These are phyloP conservation scores for Okamejei kenojei DNA, from an alignment of 2,797 vertebrate species.

Conservation along the genomic window DNA sequence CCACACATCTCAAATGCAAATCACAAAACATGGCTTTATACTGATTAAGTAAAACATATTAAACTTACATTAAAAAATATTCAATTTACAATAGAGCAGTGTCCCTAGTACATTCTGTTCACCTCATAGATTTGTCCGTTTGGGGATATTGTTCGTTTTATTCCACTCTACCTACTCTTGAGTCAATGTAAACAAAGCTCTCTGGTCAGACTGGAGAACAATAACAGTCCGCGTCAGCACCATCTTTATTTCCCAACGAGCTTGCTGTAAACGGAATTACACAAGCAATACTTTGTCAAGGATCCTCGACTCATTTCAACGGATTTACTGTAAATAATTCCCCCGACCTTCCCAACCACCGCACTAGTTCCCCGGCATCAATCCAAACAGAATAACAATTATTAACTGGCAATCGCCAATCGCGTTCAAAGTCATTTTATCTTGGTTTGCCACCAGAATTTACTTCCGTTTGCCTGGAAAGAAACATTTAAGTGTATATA, in stretches of 20 bases:
- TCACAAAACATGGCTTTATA: background rate
- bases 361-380: background rate
- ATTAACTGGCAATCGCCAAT: background rate
- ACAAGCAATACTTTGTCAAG: background rate
- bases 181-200: constrained; percentile 27
- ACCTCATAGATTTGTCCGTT: background rate
- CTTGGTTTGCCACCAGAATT: background rate
- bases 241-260: background rate
- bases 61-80: background rate
- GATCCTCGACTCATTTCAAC: too few species aligned
- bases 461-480: too few species aligned
- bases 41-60: too few species aligned
- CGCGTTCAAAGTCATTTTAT: background rate
- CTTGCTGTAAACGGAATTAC: background rate
- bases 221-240: constrained; percentile 27
- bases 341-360: background rate
- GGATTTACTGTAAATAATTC: background rate
- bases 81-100: background rate
- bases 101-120: background rate
- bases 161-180: too few species aligned
- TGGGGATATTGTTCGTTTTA: background rate
- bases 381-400: background rate
- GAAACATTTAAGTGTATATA: background rate
- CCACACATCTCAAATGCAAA: background rate
- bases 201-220: constrained; percentile 5